phyloP scores from a whole-genome alignment of 2,888 invertebrate species.

The Desoria tigrina region DNA sequence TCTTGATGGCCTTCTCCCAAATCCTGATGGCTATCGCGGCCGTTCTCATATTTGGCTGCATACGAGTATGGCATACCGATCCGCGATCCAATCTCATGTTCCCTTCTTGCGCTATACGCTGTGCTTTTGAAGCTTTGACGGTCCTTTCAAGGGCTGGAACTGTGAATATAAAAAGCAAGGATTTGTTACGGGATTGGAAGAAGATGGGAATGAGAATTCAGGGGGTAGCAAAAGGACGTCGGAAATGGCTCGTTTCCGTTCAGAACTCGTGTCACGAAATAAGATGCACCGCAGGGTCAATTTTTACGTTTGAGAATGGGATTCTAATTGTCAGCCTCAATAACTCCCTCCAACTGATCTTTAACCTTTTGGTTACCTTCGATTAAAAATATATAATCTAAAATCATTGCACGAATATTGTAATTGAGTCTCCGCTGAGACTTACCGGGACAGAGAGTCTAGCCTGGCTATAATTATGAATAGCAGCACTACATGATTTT shows the following conservation, averaged over 20 bases:
- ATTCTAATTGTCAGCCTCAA: neutral
- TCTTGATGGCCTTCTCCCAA: constrained; percentile 21
- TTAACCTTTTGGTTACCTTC: neutral
- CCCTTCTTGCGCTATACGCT: constrained; percentile 27
- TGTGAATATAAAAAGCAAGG: constrained; percentile 13
- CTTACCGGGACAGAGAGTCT: no score
- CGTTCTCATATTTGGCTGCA: constrained; percentile 23
- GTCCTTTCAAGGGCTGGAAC: constrained; percentile 23
- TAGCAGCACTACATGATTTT: no score
- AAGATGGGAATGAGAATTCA: neutral
- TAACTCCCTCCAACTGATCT: neutral
- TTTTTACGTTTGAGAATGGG: constrained; percentile 4
- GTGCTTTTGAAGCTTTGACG: constrained; percentile 23
- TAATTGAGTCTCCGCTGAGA: no score
- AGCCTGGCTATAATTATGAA: no score
- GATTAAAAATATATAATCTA: neutral
- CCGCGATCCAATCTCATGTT: constrained; percentile 24
- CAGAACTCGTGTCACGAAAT: constrained; percentile 18
- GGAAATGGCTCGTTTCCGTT: neutral
- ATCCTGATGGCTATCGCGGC: constrained; percentile 15
- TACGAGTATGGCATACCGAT: constrained; percentile 23
- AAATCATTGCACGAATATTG: no score
- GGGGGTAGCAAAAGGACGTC: neutral
- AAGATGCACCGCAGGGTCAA: constrained; percentile 17
- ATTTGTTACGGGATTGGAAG: constrained; percentile 18